These are phyloP conservation scores for Ophiodon elongatus DNA, from an alignment of 2,113 vertebrate genomes.

Conservation along the genomic window DNA sequence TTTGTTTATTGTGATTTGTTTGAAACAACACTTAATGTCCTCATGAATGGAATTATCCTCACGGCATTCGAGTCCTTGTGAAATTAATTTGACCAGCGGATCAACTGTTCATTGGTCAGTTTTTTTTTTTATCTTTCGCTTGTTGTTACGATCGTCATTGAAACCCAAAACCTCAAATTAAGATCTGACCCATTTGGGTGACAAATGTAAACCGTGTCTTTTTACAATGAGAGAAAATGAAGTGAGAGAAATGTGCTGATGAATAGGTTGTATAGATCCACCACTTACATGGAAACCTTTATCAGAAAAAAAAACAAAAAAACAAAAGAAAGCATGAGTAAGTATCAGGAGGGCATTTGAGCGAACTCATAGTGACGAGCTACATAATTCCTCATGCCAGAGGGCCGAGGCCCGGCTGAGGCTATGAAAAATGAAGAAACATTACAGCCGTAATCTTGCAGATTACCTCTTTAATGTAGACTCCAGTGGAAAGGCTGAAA, in stretches of 20 bases:
- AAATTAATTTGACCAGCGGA: background rate
- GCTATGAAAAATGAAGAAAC: constrained; percentile 26
- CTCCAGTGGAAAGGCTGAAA: constrained; percentile 22
- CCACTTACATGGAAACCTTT: constrained; percentile 14
- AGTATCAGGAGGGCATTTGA: background rate
- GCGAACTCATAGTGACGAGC: constrained; percentile 4
- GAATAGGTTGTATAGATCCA: background rate
- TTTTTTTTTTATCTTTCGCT: background rate
- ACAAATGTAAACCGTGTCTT: background rate
- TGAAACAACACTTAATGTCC: background rate
- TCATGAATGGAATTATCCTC: background rate
- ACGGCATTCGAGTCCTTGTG: background rate
- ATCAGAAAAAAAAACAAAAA: constrained; percentile 5
- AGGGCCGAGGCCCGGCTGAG: background rate
- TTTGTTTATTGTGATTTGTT: background rate
- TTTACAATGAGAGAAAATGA: background rate
- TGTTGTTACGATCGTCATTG: no score
- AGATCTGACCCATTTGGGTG: no score
- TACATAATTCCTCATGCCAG: background rate
- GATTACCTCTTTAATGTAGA: constrained; percentile 24
- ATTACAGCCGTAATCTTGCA: constrained; percentile 21
- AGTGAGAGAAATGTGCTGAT: background rate
- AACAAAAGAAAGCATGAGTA: background rate
- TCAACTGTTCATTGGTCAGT: background rate
- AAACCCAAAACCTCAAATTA: no score